Evolutionary conservation across 2,888 invertebrate species (phyloP), one percentile per base, ranked within the genome.

Genomic region (Epiperipatus broadwayi): DNA sequence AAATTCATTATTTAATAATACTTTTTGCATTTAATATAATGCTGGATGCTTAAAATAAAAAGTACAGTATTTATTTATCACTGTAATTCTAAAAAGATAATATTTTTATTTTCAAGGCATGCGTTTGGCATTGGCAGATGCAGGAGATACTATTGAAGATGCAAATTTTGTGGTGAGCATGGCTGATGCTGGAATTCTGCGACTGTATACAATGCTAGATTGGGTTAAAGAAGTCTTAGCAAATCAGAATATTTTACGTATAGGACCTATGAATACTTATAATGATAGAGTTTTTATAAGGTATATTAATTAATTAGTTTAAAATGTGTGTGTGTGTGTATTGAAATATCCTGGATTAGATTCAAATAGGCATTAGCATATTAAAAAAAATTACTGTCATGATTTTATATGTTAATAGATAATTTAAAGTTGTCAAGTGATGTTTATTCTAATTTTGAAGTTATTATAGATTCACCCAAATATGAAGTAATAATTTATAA

Each of bases 141-240:
- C 95, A 2, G 97, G 97, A 0, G 97, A 99, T 61, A 81, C 85
- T 0, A 71, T 97, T 1, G 97, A 99, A 60, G 97, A 99, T 64
- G 95, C 97, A 0, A 99, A 99, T 63, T 97, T 99, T 60, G 84
- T 87, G 4, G 91, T 83, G 58, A 75, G 71, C 46, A 79, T 78
- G 44, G 95, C 95, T 0, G 91, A 99, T 61, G 85, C 89, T 7
- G 70, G 85, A 2, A 81, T 99, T 50, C 68, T 97, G 37, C 69
- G 93, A 22, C 67, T 99, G 27, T 95, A 77, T 58, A 84, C 84
- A 0, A 84, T 89, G 50, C 77, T 95, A 48, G 93, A 95, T 59
- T 97, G 95, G 93, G 81, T 84, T 0, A 85, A 85, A 56, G 93
- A 91, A 60, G 71, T 78, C 50, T 51, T 80, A 16, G 68, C 67